These are phyloP conservation scores for Mustelus asterias DNA, from an alignment of 2,113 vertebrate genomes.

Conservation along the genomic window DNA sequence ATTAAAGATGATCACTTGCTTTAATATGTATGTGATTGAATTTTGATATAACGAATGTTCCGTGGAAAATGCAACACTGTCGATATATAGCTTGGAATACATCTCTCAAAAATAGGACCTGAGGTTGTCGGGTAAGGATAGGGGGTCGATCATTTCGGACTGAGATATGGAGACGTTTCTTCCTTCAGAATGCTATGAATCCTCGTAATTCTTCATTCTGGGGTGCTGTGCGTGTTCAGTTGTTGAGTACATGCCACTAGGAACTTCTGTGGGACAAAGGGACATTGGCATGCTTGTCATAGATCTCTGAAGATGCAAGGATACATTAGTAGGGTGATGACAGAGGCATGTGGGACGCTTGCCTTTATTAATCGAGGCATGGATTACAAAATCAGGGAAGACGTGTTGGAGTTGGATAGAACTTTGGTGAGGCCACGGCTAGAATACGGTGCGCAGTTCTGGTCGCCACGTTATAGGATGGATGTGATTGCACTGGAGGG, in stretches of 20 bases:
- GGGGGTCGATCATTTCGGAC: neutral
- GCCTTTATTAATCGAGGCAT: too few relatives aligned
- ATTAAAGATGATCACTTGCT: neutral
- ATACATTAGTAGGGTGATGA: too few relatives aligned
- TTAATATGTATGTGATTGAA: neutral
- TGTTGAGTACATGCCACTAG: neutral
- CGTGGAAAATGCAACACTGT: neutral
- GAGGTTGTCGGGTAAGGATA: neutral
- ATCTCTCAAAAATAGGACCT: neutral
- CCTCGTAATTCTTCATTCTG: neutral
- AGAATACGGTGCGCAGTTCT: too few relatives aligned
- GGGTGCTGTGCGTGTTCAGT: neutral
- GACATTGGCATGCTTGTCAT: too few relatives aligned
- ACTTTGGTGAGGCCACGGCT: too few relatives aligned
- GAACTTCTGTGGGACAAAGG: too few relatives aligned
- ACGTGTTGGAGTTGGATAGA: too few relatives aligned
- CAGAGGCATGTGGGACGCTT: too few relatives aligned
- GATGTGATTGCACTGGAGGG: too few relatives aligned
- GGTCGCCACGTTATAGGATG: too few relatives aligned
- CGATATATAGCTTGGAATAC: neutral
- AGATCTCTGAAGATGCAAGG: too few relatives aligned
- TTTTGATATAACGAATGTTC: neutral
- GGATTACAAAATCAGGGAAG: too few relatives aligned
- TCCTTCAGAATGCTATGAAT: neutral
- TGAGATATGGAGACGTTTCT: neutral